phyloP scores from a whole-genome alignment of 2,797 vertebrate genomes.

The Rhabdophis nuchalis region DNA sequence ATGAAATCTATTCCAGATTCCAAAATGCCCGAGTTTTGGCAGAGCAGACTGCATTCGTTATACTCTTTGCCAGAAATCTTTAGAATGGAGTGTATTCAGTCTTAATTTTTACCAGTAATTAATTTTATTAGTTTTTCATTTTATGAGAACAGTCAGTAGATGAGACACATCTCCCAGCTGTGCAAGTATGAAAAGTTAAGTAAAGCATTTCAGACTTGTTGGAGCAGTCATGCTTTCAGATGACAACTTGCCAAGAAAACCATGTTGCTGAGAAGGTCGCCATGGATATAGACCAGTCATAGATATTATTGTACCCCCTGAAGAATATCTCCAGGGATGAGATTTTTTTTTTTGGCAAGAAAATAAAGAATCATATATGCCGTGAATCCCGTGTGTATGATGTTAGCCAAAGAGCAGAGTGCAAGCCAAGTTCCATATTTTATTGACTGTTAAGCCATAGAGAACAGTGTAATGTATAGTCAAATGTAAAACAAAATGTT shows the following conservation, averaged over 20 bases:
- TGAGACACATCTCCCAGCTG: slow-evolving; percentile 34
- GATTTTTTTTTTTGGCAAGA: slow-evolving; percentile 20
- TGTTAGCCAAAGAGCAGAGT: not conserved
- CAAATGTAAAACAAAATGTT: slow-evolving; percentile 37
- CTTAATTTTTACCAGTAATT: slow-evolving; percentile 34
- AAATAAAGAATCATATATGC: slow-evolving; percentile 12
- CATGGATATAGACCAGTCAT: not conserved
- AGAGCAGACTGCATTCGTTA: not conserved
- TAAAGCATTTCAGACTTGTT: rapidly evolving
- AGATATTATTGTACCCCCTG: slow-evolving; percentile 33
- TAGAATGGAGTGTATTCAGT: not conserved
- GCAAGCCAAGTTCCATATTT: slow-evolving; percentile 34
- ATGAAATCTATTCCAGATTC: not conserved
- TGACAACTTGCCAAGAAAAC: not conserved
- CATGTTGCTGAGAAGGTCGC: slow-evolving; percentile 18
- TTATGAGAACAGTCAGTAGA: slow-evolving; percentile 46
- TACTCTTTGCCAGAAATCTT: not conserved
- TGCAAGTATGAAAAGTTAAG: slow-evolving; percentile 21
- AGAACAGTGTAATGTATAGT: not conserved
- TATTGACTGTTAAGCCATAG: slow-evolving; percentile 33
- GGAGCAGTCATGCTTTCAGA: slow-evolving; percentile 18
- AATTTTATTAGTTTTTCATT: slow-evolving; percentile 31
- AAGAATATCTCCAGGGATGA: not conserved
- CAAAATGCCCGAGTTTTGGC: not conserved
- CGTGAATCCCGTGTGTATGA: slow-evolving; percentile 31